These are phyloP conservation scores for Manacus vitellinus DNA, from an alignment of 2,113 vertebrate genomes.

Conservation along the genomic window DNA sequence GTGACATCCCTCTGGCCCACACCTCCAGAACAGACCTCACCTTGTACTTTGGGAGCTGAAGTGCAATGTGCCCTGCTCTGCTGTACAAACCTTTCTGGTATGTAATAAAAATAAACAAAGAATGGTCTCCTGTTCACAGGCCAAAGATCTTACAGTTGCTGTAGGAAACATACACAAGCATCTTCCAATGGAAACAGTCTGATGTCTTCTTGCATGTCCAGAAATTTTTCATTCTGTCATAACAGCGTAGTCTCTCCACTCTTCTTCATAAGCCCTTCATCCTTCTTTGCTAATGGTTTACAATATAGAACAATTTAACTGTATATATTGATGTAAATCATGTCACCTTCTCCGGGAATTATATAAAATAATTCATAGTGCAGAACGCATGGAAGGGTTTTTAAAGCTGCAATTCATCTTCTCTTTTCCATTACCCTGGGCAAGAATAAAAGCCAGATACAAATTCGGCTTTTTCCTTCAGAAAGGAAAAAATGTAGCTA, in stretches of 20 bases:
- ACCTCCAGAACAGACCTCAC: neutral
- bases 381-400: slow-evolving; percentile 25
- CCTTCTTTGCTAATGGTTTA: slow-evolving; percentile 63
- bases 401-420: slow-evolving; percentile 54
- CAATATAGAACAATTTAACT: slow-evolving; percentile 47
- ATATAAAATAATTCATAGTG: slow-evolving; percentile 47
- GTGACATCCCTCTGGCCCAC: neutral
- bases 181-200: slow-evolving; percentile 49
- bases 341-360: slow-evolving; percentile 58
- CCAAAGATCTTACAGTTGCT: slow-evolving; percentile 38
- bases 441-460: slow-evolving; percentile 57
- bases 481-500: slow-evolving; percentile 10
- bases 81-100: neutral
- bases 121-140: neutral
- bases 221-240: slow-evolving; percentile 48
- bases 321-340: slow-evolving; percentile 60
- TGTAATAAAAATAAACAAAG: slow-evolving; percentile 27
- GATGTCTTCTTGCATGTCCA: slow-evolving; percentile 49
- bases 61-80: neutral
- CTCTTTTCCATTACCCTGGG: slow-evolving; percentile 55
- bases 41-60: neutral
- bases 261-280: slow-evolving; percentile 52
- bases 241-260: slow-evolving; percentile 52
- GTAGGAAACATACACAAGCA: slow-evolving; percentile 23
- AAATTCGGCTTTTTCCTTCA: neutral